These are phyloP conservation scores for Germaria angustata DNA, from an alignment of 2,888 invertebrate genomes.

Conservation along the genomic window DNA sequence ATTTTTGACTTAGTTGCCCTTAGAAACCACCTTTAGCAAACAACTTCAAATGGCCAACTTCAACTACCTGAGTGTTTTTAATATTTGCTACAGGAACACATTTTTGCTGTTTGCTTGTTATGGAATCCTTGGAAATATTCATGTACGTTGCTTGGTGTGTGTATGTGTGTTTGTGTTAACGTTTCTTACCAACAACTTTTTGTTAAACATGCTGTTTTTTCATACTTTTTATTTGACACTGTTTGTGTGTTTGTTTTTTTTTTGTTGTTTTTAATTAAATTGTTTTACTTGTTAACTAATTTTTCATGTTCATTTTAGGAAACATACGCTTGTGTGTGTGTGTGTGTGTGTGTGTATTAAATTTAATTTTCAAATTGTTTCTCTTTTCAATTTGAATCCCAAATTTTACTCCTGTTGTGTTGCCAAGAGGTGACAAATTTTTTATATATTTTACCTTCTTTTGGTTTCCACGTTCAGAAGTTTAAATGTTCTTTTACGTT, in stretches of 20 bases:
- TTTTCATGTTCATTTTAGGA: slow-evolving; percentile 12
- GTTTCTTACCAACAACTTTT: slow-evolving; percentile 32
- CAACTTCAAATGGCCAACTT: slow-evolving; percentile 6
- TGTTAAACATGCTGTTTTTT: slow-evolving; percentile 57
- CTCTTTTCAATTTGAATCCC: slow-evolving; percentile 1
- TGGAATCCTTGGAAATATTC: slow-evolving; percentile 22
- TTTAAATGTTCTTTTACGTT: not conserved
- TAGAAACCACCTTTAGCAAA: slow-evolving; percentile 39
- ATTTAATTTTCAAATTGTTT: not conserved
- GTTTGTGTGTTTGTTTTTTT: not conserved
- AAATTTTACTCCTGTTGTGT: slow-evolving; percentile 47
- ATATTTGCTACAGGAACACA: too few relatives aligned
- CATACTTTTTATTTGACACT: not conserved
- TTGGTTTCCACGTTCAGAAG: not conserved
- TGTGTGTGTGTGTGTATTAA: not conserved
- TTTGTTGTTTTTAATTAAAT: slow-evolving; percentile 37
- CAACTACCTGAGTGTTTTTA: slow-evolving; percentile 2
- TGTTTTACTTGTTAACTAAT: slow-evolving; percentile 36
- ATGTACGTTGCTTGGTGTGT: slow-evolving; percentile 7
- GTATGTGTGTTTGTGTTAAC: not conserved
- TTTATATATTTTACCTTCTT: slow-evolving; percentile 8
- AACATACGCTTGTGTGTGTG: not conserved
- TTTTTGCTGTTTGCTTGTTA: not conserved
- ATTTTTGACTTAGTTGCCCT: slow-evolving; percentile 56
- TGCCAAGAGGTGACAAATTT: slow-evolving; percentile 49